Evolutionary conservation across 2,113 vertebrate species (phyloP).

Genomic region (Macquaria ambigua): DNA sequence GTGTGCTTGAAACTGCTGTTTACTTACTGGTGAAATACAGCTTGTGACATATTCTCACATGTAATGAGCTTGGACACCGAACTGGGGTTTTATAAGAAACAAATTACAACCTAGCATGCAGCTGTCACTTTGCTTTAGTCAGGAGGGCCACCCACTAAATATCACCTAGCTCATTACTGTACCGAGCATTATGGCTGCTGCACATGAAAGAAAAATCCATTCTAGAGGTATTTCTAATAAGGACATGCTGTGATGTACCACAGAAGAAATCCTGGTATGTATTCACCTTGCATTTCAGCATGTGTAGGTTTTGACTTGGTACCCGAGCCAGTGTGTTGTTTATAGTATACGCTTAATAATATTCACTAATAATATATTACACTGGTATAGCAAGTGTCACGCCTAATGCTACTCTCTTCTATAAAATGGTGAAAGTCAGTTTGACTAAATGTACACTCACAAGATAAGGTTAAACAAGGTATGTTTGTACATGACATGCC

Average conservation of each 20-base stretch:
- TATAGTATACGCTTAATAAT: background rate
- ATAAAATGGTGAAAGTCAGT: slow-evolving; percentile 52
- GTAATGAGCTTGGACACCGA: slow-evolving; percentile 74
- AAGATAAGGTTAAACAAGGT: slow-evolving; percentile 72
- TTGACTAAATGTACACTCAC: slow-evolving; percentile 55
- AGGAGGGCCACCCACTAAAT: slow-evolving; percentile 78
- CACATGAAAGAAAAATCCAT: slow-evolving; percentile 51
- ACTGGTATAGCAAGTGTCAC: slow-evolving; percentile 9
- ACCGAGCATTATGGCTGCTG: slow-evolving; percentile 48
- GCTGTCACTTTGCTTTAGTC: slow-evolving; percentile 80
- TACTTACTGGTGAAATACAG: slow-evolving; percentile 54
- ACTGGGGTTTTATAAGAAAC: slow-evolving; percentile 77
- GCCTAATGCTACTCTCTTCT: slow-evolving; percentile 19
- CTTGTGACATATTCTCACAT: slow-evolving; percentile 72
- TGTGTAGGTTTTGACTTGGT: slow-evolving; percentile 12
- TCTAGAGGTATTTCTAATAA: slow-evolving; percentile 33
- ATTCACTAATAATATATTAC: slow-evolving; percentile 13
- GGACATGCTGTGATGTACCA: slow-evolving; percentile 15
- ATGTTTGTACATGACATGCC: slow-evolving; percentile 66
- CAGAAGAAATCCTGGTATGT: slow-evolving; percentile 2
- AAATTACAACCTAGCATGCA: slow-evolving; percentile 82
- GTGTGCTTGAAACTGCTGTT: slow-evolving; percentile 58
- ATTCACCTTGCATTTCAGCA: slow-evolving; percentile 2
- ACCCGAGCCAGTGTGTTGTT: background rate
- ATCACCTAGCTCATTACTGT: slow-evolving; percentile 78